A percentile compares a stretch with the other conserved stretches of the same genome.
phyloP scores from a whole-genome alignment of 2,797 vertebrate species.

The Clarias fuscus region DNA sequence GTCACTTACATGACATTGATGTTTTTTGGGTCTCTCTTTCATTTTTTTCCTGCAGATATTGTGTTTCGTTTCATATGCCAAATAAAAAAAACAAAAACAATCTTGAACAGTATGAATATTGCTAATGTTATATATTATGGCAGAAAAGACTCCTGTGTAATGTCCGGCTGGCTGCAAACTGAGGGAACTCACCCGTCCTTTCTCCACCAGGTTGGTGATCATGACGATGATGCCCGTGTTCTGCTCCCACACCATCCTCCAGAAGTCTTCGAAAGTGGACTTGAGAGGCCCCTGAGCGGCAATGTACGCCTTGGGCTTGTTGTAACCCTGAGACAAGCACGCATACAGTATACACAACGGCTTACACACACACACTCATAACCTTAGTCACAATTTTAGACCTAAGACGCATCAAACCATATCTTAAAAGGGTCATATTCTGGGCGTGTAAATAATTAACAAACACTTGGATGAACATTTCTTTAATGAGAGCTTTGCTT shows the following conservation, averaged over 20 bases:
- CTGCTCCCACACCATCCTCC: slow-evolving; percentile 97
- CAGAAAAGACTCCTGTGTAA: not conserved
- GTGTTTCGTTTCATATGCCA: not conserved
- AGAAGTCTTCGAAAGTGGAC: slow-evolving; percentile 95
- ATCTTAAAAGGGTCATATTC: not conserved
- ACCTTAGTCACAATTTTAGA: not conserved
- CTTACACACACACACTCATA: not conserved
- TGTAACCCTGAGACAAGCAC: slow-evolving; percentile 83
- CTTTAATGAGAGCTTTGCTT: not conserved
- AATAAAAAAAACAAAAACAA: too few relatives aligned
- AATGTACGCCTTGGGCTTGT: slow-evolving; percentile 92
- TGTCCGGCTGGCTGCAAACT: not conserved
- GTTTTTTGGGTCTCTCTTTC: too few relatives aligned
- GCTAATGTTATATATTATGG: not conserved
- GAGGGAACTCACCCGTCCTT: slow-evolving; percentile 85
- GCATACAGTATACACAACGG: not conserved
- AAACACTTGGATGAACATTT: not conserved
- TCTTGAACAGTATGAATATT: not conserved
- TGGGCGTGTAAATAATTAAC: not conserved
- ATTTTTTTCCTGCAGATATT: not conserved
- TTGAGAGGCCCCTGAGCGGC: slow-evolving; percentile 93
- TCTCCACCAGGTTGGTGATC: slow-evolving; percentile 97
- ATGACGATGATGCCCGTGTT: slow-evolving; percentile 91
- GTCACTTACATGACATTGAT: too few relatives aligned
- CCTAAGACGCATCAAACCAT: not conserved